Base-by-base conservation (phyloP, 2,797 vertebrate species). In the Bryconaethiops microstoma region DNA sequence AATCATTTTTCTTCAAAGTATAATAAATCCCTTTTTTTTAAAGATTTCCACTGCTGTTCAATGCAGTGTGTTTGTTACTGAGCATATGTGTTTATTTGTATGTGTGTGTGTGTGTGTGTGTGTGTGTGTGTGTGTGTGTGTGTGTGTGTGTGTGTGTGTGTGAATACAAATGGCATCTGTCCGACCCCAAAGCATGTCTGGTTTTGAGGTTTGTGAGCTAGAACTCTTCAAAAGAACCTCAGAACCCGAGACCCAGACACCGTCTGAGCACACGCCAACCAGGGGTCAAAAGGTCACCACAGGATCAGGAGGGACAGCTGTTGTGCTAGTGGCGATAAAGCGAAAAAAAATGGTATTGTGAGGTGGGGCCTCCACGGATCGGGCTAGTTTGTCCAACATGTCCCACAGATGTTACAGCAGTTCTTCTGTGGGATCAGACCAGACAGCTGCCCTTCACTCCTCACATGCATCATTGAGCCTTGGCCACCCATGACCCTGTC, bases 201-300 rank as follows among this genome's bases (percentile, higher is more conserved):
- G 19, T 71, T 60, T 65, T 54, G 67, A 45, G 77, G 78, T 80
- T 8, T 8, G 48, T 12, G 29, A 63, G 60, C 60, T 6, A 71
- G 40, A 77, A 63, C 10, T 29, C 57, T 74, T 65, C 73, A 80
- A 72, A 83, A 57, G 71, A 72, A 60, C 73, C 55, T 76, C 67
- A 59, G 54, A 54, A 50, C 79, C 78, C 65, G 39, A 54, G 60
- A 71, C 77, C 60, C 39, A 64, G 45, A 65, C 29, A 68, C 52
- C 25, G 62, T 75, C 63, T 45, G 64, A 29, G 48, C 23, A 6
- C 8, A 8, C 16, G 9, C 25, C 8, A 35, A 25, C 23, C 50
- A 39, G 35, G 23, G 71, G 71, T 72, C 70, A 72, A 59, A 74
- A n/a, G 52, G 52, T 69, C 67, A 69, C 10, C 1, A 23, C 2